A percentile compares a stretch with the other conserved stretches of the same genome.
These are phyloP conservation scores for Sarotherodon lohbergeri DNA, from an alignment of 2,113 vertebrate genomes.

Conservation along the genomic window DNA sequence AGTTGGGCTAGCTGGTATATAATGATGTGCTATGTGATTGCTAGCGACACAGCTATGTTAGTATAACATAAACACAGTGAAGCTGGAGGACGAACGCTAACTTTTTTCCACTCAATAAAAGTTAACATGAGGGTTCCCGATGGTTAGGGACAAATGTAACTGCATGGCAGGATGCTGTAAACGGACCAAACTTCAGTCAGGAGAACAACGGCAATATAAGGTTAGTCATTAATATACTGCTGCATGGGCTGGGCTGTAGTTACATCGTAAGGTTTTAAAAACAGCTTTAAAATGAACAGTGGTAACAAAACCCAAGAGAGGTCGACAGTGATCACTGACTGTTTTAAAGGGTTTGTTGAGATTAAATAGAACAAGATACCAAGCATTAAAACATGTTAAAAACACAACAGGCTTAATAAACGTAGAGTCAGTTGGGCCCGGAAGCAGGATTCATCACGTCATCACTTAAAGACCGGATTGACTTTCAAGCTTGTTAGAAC, in stretches of 20 bases:
- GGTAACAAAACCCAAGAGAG: neutral
- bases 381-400: neutral
- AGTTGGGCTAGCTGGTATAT: neutral
- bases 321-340: neutral
- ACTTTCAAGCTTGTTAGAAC: neutral
- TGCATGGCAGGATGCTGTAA: neutral
- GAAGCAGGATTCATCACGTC: neutral
- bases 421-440: fast-evolving
- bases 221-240: neutral
- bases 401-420: neutral
- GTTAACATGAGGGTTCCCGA: fast-evolving
- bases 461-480: fast-evolving
- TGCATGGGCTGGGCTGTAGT: neutral
- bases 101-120: neutral
- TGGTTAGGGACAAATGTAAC: neutral
- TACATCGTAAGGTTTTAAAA: neutral
- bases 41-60: neutral
- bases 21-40: fast-evolving
- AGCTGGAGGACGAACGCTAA: fast-evolving
- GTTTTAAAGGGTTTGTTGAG: neutral
- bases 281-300: neutral
- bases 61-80: neutral
- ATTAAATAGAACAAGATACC: neutral
- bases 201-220: neutral
- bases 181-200: neutral